Percentiles rank a stretch among this genome's conserved stretches.
phyloP scores from a whole-genome alignment of 2,888 invertebrate species.

The Spodoptera exigua region DNA sequence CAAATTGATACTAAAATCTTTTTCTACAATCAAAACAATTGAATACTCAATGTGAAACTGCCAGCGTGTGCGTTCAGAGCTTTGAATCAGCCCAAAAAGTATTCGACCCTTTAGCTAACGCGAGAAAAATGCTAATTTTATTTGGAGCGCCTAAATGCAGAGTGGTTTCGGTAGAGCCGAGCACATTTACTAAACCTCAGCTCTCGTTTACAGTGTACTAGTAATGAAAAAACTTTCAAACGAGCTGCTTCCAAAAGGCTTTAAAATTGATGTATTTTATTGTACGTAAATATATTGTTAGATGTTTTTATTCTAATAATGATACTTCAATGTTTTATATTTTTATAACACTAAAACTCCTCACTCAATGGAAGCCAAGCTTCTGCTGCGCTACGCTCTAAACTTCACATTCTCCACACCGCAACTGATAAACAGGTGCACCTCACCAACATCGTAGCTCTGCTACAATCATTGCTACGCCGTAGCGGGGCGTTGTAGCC shows the following conservation, averaged over 20 bases:
- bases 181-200: slow-evolving; percentile 58
- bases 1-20: neutral
- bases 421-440: no score
- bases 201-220: slow-evolving; percentile 56
- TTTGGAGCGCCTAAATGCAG: slow-evolving; percentile 56
- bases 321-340: no score
- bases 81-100: slow-evolving; percentile 51
- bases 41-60: slow-evolving; percentile 40
- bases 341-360: no score
- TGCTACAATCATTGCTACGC: no score
- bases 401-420: no score
- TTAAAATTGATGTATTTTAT: slow-evolving; percentile 57
- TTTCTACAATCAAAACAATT: neutral
- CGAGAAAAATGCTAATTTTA: slow-evolving; percentile 65
- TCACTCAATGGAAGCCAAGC: no score
- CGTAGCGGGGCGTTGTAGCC: no score
- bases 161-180: slow-evolving; percentile 61
- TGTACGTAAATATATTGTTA: slow-evolving; percentile 38
- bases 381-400: no score
- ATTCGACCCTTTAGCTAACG: slow-evolving; percentile 57
- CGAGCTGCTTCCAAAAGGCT: slow-evolving; percentile 60
- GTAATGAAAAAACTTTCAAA: slow-evolving; percentile 73
- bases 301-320: slow-evolving; percentile 20
- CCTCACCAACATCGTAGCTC: no score
- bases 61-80: slow-evolving; percentile 41